phyloP scores from a whole-genome alignment of 2,113 vertebrate genomes.

The Atractosteus spatula region DNA sequence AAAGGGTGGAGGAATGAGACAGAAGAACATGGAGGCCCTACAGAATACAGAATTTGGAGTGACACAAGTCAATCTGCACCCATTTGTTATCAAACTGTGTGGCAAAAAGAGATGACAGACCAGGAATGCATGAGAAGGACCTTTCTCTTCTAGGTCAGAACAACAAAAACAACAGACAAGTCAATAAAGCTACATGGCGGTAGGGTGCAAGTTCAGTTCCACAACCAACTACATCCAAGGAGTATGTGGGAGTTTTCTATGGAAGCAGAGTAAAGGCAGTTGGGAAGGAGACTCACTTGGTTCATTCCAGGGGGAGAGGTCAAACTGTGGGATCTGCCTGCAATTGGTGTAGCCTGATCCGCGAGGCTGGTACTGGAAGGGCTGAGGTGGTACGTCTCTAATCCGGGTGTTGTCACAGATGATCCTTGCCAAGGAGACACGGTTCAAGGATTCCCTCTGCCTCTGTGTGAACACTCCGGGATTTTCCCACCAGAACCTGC shows the following conservation, averaged over 20 bases:
- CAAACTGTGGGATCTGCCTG: conserved; percentile 13
- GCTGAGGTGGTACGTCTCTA: conserved; percentile 26
- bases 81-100: too few relatives aligned
- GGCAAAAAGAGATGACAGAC: too few relatives aligned
- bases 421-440: conserved; percentile 44
- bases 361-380: conserved; percentile 29
- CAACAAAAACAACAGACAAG: not conserved
- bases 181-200: not conserved
- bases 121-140: too few relatives aligned
- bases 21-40: too few relatives aligned
- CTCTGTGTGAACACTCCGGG: conserved; percentile 45
- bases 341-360: conserved; percentile 30
- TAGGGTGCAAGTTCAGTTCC: not conserved
- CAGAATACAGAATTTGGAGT: too few relatives aligned
- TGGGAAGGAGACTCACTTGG: conserved; percentile 18
- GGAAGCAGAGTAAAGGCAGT: not conserved
- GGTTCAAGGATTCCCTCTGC: conserved; percentile 42
- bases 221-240: not conserved
- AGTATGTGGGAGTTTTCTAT: not conserved
- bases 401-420: conserved; percentile 72
- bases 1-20: too few relatives aligned
- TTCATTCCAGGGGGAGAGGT: conserved; percentile 55
- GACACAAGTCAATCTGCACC: too few relatives aligned
- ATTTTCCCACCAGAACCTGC: conserved; percentile 65
- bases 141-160: too few relatives aligned